These are phyloP conservation scores for Lasioglossum morio DNA, from an alignment of 2,888 invertebrate species.

Conservation along the genomic window DNA sequence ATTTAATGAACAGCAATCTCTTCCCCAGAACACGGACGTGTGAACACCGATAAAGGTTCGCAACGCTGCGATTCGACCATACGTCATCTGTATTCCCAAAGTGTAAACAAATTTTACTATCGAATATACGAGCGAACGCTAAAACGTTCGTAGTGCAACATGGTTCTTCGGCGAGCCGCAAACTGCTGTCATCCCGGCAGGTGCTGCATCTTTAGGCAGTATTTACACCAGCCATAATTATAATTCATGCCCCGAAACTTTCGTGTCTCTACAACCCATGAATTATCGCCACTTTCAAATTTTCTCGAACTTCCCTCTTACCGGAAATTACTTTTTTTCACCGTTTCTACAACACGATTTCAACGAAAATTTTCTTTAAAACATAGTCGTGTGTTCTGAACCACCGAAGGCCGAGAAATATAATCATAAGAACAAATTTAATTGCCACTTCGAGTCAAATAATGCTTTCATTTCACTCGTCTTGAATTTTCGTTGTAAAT, in stretches of 20 bases:
- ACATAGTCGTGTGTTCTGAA: not conserved
- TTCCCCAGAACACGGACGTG: not conserved
- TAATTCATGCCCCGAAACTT: not conserved
- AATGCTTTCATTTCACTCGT: no score
- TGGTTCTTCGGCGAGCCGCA: not conserved
- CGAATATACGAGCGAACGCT: constrained; percentile 16
- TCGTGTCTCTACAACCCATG: not conserved
- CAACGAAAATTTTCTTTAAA: not conserved
- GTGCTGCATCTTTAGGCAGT: not conserved
- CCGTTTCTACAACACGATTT: not conserved
- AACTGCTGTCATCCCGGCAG: not conserved
- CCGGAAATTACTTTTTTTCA: not conserved
- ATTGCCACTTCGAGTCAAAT: no score
- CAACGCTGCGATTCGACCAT: constrained; percentile 1
- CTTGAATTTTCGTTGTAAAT: no score
- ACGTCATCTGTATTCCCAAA: not conserved
- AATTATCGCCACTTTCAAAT: not conserved
- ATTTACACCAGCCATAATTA: not conserved
- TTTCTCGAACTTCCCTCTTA: not conserved
- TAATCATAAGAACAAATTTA: no score
- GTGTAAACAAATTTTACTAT: constrained; percentile 15
- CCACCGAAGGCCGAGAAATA: no score
- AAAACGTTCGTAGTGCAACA: not conserved
- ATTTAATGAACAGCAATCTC: constrained; percentile 1
- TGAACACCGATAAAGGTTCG: not conserved